phyloP scores from a whole-genome alignment of 2,797 vertebrate species.

The Catamblyrhynchus diadema region DNA sequence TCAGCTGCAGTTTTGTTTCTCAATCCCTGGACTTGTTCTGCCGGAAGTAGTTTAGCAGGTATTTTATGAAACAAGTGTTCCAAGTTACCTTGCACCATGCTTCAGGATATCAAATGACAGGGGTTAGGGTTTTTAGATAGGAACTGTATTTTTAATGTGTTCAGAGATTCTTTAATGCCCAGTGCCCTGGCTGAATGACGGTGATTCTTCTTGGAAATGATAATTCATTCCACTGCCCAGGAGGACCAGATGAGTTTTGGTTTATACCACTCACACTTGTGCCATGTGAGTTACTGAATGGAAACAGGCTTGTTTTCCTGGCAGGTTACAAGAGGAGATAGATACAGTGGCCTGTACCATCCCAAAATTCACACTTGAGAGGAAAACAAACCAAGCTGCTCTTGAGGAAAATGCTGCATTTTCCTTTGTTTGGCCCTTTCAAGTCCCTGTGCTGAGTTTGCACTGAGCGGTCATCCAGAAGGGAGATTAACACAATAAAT shows the following conservation, averaged over 20 bases:
- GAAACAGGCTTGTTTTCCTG: not conserved
- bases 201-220: not conserved
- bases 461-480: not conserved
- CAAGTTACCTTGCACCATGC: not conserved
- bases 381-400: not conserved
- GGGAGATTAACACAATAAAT: not conserved
- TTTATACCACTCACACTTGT: accelerated
- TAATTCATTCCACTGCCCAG: not conserved
- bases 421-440: not conserved
- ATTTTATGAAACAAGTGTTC: not conserved
- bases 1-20: not conserved
- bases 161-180: not conserved
- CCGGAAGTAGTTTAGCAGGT: not conserved
- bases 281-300: not conserved
- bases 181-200: not conserved
- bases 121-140: not conserved
- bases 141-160: not conserved
- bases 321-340: not conserved
- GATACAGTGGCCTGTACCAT: not conserved
- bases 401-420: not conserved
- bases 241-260: not conserved
- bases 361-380: not conserved
- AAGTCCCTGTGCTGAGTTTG: not conserved
- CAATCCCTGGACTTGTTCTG: not conserved
- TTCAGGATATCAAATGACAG: not conserved